phyloP scores from a whole-genome alignment of 2,797 vertebrate genomes.

The Peromyscus attwateri region DNA sequence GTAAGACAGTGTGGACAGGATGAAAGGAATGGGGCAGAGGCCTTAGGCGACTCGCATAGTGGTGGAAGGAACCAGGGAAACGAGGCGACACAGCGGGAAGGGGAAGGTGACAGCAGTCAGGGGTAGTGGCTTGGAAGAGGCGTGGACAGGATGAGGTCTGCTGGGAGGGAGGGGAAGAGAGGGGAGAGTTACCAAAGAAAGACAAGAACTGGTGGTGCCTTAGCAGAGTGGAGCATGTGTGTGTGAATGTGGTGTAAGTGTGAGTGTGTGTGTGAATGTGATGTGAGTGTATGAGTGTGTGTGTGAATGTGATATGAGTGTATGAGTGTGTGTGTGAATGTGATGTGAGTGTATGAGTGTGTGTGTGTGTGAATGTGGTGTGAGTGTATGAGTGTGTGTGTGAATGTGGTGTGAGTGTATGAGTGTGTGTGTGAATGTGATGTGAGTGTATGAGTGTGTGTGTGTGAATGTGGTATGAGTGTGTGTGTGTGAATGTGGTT shows the following conservation, averaged over 20 bases:
- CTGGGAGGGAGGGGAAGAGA: neutral
- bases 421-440: neutral
- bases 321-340: neutral
- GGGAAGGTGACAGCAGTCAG: fast-evolving
- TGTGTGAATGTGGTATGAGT: neutral
- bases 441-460: neutral
- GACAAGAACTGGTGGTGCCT: neutral
- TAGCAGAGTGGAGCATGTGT: fast-evolving
- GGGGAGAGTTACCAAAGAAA: neutral
- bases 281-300: neutral
- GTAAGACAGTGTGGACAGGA: neutral
- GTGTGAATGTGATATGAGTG: neutral
- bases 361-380: too few species aligned
- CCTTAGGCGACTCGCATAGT: fast-evolving
- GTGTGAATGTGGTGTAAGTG: neutral
- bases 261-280: neutral
- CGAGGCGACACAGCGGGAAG: neutral
- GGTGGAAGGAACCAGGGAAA: neutral
- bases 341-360: too few species aligned
- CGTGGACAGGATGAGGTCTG: neutral
- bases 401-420: neutral
- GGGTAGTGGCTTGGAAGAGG: neutral
- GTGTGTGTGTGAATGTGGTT: neutral
- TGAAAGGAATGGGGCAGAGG: neutral
- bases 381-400: too few species aligned